Evolutionary conservation across 2,113 vertebrate genomes (phyloP).

Genomic region (Lampris megalopsis): DNA sequence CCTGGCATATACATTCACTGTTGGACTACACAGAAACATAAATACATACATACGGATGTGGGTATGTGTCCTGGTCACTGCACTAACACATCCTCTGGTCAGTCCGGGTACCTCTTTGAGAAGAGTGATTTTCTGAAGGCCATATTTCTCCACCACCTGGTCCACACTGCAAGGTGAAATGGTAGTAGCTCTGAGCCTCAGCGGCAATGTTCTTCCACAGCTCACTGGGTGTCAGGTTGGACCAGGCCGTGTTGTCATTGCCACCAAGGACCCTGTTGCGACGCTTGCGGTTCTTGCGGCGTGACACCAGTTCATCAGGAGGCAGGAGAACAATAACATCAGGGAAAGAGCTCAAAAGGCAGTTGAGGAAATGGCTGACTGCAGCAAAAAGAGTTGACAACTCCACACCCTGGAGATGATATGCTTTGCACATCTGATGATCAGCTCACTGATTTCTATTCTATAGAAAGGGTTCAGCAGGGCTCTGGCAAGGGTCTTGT

Average conservation of each 20-base stretch:
- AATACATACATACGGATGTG: slow-evolving; percentile 15
- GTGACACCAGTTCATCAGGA: slow-evolving; percentile 93
- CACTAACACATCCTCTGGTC: slow-evolving; percentile 40
- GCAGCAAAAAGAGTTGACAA: slow-evolving; percentile 94
- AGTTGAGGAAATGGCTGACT: slow-evolving; percentile 98
- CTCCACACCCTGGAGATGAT: slow-evolving; percentile 96
- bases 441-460: slow-evolving; percentile 94
- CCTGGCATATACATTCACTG: slow-evolving; percentile 52
- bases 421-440: slow-evolving; percentile 97
- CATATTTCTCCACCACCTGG: slow-evolving; percentile 92
- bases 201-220: slow-evolving; percentile 94
- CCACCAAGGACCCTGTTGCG: slow-evolving; percentile 90
- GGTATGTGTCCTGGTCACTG: slow-evolving; percentile 88
- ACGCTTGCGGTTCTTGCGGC: slow-evolving; percentile 93
- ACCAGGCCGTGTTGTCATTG: slow-evolving; percentile 95
- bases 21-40: slow-evolving; percentile 66
- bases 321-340: slow-evolving; percentile 95
- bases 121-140: slow-evolving; percentile 94
- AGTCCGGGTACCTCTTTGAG: slow-evolving; percentile 94
- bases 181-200: slow-evolving; percentile 93
- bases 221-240: slow-evolving; percentile 92
- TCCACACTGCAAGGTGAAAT: slow-evolving; percentile 91
- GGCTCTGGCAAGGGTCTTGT: slow-evolving; percentile 86
- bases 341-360: slow-evolving; percentile 96
- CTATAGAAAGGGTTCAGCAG: slow-evolving; percentile 95